Evolutionary conservation across 2,113 vertebrate genomes (phyloP).

Genomic region (Mormoops blainvillei): DNA sequence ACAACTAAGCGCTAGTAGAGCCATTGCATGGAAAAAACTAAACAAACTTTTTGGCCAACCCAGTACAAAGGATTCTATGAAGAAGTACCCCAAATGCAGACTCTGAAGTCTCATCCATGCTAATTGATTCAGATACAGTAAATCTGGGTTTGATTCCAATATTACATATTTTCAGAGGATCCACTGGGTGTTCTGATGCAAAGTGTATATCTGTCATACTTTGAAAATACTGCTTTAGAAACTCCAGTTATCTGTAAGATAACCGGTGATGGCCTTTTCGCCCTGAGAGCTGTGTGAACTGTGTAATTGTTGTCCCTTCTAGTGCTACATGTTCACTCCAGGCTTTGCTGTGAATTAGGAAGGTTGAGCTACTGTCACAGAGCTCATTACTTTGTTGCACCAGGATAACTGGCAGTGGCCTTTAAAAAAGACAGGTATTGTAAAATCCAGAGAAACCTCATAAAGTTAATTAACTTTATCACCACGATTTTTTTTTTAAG

Average conservation of each 20-base stretch:
- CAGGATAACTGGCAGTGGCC: slow-evolving; percentile 16
- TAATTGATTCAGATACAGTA: background rate
- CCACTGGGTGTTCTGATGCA: background rate
- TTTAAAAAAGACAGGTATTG: slow-evolving; percentile 51
- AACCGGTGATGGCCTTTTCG: background rate
- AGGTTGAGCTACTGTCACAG: background rate
- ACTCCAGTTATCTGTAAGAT: background rate
- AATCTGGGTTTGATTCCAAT: background rate
- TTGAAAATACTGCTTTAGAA: background rate
- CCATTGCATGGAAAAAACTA: no score
- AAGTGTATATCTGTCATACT: background rate
- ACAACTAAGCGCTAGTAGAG: no score
- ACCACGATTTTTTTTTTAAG: slow-evolving; percentile 20
- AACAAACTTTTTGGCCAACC: no score
- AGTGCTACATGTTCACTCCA: background rate
- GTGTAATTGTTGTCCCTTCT: background rate
- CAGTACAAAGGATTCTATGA: background rate
- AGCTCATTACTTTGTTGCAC: slow-evolving; percentile 10
- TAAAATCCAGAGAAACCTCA: slow-evolving; percentile 28
- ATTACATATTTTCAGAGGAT: background rate
- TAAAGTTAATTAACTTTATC: slow-evolving; percentile 63
- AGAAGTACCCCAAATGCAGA: background rate
- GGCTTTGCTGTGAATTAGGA: background rate
- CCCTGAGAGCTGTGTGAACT: background rate
- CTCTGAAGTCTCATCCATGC: background rate